A percentile compares a stretch with the other conserved stretches of the same genome.
Conservation (phyloP, 2,888 invertebrate species). For the Camponotus fellah region DNA sequence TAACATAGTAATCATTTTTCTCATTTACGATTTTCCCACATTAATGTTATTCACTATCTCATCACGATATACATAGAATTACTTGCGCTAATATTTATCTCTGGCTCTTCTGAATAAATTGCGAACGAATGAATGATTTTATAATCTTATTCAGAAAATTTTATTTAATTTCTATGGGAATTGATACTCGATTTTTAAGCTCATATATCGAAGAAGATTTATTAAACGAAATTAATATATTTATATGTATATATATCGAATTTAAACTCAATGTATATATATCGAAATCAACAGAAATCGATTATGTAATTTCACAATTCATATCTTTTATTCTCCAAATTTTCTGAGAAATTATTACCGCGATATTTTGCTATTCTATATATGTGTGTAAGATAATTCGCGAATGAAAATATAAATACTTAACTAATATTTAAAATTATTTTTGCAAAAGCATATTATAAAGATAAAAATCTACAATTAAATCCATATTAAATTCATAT, state of each 20-base stretch:
- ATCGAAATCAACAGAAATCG: background rate
- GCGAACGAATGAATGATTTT: constrained; percentile 21
- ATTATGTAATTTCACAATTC: constrained; percentile 23
- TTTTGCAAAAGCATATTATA: background rate
- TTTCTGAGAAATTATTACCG: background rate
- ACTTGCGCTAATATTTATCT: constrained; percentile 20
- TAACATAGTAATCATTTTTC: constrained; percentile 23
- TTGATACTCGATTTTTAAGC: background rate
- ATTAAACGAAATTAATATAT: constrained; percentile 16
- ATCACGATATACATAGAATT: constrained; percentile 5
- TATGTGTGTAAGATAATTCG: background rate
- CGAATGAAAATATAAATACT: background rate
- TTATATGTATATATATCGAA: background rate
- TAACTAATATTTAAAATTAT: background rate
- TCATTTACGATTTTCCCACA: constrained; percentile 4
- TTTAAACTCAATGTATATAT: background rate
- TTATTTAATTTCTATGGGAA: constrained; percentile 9
- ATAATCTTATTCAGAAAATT: constrained; percentile 8
- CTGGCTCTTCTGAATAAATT: background rate
- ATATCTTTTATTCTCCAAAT: background rate
- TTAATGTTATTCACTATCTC: background rate
- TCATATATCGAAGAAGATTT: constrained; percentile 1
- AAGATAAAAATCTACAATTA: background rate
- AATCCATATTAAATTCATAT: background rate
- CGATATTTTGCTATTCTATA: background rate